A percentile compares a stretch with the other conserved stretches of the same genome.
phyloP scores from a whole-genome alignment of 2,888 invertebrate species.

The Liopterus haemorrhoidalis region DNA sequence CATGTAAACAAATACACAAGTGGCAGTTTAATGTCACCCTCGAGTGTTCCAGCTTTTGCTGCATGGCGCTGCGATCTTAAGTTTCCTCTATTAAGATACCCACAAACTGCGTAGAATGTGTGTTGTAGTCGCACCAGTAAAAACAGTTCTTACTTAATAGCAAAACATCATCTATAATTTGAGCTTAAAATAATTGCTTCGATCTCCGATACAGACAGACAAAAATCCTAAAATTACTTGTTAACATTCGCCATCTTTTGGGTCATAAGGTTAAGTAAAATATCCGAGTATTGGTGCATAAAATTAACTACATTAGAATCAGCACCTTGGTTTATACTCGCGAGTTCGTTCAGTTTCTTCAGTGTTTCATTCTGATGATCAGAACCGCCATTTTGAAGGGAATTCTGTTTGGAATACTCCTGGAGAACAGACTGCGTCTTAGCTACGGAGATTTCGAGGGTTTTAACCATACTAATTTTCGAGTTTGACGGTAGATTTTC shows the following conservation, averaged over 20 bases:
- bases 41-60: no score
- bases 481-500: slow-evolving; percentile 33
- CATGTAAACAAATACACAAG: no score
- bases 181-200: no score
- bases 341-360: slow-evolving; percentile 47
- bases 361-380: slow-evolving; percentile 41
- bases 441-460: slow-evolving; percentile 53
- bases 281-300: slow-evolving; percentile 59
- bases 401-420: slow-evolving; percentile 44
- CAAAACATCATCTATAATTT: no score
- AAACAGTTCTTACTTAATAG: no score
- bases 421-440: slow-evolving; percentile 55
- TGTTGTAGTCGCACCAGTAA: no score
- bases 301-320: slow-evolving; percentile 51
- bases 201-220: no score
- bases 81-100: no score
- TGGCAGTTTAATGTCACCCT: no score
- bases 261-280: slow-evolving; percentile 55
- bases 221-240: slow-evolving; percentile 25
- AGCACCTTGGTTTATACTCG: slow-evolving; percentile 40
- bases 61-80: no score
- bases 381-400: slow-evolving; percentile 36
- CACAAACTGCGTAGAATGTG: no score
- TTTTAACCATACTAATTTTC: slow-evolving; percentile 49
- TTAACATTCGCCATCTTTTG: slow-evolving; percentile 49